A percentile compares a stretch with the other conserved stretches of the same genome.
Evolutionary conservation across 1,140 invertebrate genomes (phyloP).

Genomic region (Brachionus koreanus): DNA sequence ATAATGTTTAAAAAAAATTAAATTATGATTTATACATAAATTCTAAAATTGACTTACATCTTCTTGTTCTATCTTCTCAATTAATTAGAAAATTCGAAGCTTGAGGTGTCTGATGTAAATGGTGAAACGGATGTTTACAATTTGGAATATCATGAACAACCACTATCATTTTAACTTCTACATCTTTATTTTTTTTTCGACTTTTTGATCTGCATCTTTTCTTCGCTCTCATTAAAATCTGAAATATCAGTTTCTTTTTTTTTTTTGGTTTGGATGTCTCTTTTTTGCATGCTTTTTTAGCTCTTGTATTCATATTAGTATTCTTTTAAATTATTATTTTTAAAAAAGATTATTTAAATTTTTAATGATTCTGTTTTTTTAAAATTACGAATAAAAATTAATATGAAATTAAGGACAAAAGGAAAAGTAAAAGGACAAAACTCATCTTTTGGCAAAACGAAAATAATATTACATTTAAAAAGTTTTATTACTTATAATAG

Average conservation of each 20-base stretch:
- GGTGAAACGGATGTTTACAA: neutral
- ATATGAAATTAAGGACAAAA: too few species aligned
- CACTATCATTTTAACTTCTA: neutral
- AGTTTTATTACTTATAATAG: too few species aligned
- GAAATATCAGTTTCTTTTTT: neutral
- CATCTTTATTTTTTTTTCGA: neutral
- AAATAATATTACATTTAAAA: too few species aligned
- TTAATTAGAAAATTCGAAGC: neutral
- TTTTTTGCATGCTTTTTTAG: too few species aligned
- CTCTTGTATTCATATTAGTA: too few species aligned
- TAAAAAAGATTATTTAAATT: too few species aligned
- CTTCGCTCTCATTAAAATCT: neutral
- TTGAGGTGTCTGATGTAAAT: neutral
- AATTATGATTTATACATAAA: neutral
- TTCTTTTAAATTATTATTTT: too few species aligned
- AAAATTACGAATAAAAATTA: too few species aligned
- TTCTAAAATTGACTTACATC: neutral
- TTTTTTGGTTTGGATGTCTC: neutral
- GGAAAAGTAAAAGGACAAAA: too few species aligned
- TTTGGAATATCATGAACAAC: neutral
- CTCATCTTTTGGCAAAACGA: too few species aligned
- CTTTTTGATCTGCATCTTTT: neutral
- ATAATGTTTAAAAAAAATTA: too few species aligned
- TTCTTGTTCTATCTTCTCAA: neutral
- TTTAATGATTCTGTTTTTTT: too few species aligned